Evolutionary conservation across 1,140 invertebrate genomes (phyloP), one percentile per base, ranked within the genome.

Genomic region (Muscidifurax raptorellus): DNA sequence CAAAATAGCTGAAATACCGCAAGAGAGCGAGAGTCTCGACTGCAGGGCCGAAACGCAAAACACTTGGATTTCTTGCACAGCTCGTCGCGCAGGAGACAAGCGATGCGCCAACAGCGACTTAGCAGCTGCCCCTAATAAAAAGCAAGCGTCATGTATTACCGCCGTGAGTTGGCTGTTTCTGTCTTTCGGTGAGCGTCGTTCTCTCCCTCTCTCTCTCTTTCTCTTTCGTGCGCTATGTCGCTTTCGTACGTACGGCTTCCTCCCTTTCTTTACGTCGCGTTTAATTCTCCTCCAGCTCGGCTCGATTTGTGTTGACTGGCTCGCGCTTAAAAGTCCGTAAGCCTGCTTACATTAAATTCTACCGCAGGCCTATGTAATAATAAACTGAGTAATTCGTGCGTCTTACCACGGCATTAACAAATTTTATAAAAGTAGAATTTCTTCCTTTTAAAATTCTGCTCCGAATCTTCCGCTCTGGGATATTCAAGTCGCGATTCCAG

Each of bases 101-200:
- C 25, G 25, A 28, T 76, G 86, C 44, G 86, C 76, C 72, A 64
- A 78, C 72, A 86, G 81, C 86, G 59, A 87, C 86, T 87, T 83
- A 88, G 84, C 90, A 91, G 90, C 90, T 91, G 90, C 89, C 88
- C 28, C 40, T 66, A 85, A 87, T 88, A 89, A 90, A 90, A 90
- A 91, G 83, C 74, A 69, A 77, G 28, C 47, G 81, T 59, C 69
- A 10, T 32, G 87, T 87, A 85, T 88, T 87, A 84, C 86, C 80
- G 86, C 86, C 86, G 74, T 64, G 80, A 76, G 52, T 85, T 87
- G 86, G 84, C 86, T 71, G n/a, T 36, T 79, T 30, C 59, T 77
- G 52, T 80, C 40, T 67, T 22, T 87, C 67, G 86, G 86, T 85
- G 22, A 10, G 72, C 30, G 9, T 71, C 36, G 72, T 22, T 30